These are phyloP conservation scores for Corapipo altera DNA, from an alignment of 2,113 vertebrate genomes.

Conservation along the genomic window DNA sequence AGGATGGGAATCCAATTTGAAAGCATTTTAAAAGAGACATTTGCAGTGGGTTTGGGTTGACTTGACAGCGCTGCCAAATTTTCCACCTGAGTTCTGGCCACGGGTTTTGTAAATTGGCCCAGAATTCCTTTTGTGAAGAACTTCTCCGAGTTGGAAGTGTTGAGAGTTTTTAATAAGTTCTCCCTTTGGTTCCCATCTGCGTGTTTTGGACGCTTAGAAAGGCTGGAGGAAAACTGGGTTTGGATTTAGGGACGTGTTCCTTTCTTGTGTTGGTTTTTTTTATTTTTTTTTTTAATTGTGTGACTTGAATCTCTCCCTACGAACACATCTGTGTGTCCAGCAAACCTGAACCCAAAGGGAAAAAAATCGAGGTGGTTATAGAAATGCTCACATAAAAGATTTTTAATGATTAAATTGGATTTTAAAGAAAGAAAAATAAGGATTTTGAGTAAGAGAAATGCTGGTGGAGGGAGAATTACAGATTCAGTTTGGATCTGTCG, in stretches of 20 bases:
- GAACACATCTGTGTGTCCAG: neutral
- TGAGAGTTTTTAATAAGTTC: neutral
- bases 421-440: neutral
- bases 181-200: neutral
- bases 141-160: neutral
- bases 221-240: neutral
- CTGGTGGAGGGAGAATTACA: neutral
- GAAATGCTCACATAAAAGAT: neutral
- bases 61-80: rapidly evolving
- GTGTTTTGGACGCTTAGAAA: neutral
- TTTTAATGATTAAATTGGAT: neutral
- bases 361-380: neutral
- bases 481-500: neutral
- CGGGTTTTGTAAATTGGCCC: neutral
- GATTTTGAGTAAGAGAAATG: neutral
- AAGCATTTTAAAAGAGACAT: neutral
- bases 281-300: neutral
- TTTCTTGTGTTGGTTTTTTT: neutral
- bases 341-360: neutral
- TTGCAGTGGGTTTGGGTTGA: rapidly evolving
- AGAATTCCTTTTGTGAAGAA: neutral
- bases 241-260: neutral
- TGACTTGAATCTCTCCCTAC: neutral
- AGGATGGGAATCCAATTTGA: neutral
- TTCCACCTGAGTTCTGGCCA: neutral